Evolutionary conservation across 1,140 invertebrate species (phyloP).

Genomic region (Amphibalanus amphitrite): DNA sequence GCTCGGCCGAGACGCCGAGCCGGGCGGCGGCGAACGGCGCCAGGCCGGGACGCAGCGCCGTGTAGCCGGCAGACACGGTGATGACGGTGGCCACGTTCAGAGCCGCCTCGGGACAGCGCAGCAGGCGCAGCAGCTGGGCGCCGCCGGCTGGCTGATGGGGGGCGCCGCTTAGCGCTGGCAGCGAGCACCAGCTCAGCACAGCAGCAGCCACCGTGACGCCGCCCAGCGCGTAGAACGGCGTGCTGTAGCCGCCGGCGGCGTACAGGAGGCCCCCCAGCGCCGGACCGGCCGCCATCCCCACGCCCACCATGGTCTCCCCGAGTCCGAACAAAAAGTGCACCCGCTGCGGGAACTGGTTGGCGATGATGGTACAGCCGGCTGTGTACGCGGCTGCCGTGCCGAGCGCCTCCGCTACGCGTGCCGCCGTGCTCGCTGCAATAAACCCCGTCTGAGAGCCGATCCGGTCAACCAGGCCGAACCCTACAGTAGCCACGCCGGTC

Average conservation of each 20-base stretch:
- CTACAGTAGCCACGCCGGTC: not conserved
- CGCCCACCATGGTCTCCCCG: slow-evolving; percentile 73
- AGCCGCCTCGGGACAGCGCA: not conserved
- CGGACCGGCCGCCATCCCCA: slow-evolving; percentile 71
- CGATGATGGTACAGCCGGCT: slow-evolving; percentile 78
- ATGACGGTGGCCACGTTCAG: not conserved
- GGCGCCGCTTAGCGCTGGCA: not conserved
- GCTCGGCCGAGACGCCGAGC: not conserved
- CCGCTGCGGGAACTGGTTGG: slow-evolving; percentile 78
- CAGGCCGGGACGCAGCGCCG: not conserved
- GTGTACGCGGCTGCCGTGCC: slow-evolving; percentile 83
- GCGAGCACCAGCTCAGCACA: not conserved
- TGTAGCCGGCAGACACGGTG: not conserved
- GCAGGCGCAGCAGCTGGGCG: not conserved
- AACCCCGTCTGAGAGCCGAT: not conserved
- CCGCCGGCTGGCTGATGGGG: not conserved
- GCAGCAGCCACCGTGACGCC: not conserved
- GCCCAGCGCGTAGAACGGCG: slow-evolving; percentile 61
- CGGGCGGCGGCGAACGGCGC: not conserved
- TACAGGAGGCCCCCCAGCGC: slow-evolving; percentile 66
- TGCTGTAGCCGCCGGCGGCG: slow-evolving; percentile 58
- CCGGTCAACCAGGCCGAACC: not conserved
- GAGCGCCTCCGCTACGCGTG: slow-evolving; percentile 63
- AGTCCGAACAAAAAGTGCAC: slow-evolving; percentile 76
- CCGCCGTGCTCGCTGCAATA: not conserved